Percentiles rank a stretch among this genome's conserved stretches.
Conservation (phyloP, 37 sponge, comb jelly and placozoan species). For the Theonella swinhoei region DNA sequence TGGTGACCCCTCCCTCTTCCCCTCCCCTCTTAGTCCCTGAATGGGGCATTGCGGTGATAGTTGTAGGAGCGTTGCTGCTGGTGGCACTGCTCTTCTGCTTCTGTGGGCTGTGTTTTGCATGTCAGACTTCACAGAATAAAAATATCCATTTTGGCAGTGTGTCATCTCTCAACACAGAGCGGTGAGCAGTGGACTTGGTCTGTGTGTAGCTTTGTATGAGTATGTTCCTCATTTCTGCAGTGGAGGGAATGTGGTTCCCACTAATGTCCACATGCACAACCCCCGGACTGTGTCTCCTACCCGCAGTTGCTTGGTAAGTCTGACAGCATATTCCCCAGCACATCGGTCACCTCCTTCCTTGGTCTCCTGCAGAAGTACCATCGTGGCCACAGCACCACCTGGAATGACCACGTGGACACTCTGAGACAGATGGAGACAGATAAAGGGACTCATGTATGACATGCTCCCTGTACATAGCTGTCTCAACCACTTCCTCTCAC, state of each 20-base stretch:
- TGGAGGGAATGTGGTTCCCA: not conserved
- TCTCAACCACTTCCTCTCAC: not conserved
- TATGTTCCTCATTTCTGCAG: not conserved
- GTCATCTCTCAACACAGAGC: not conserved
- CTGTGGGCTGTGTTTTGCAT: conserved; percentile 55
- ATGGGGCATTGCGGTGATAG: conserved; percentile 51
- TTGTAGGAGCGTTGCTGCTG: conserved; percentile 36
- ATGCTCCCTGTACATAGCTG: too few species aligned
- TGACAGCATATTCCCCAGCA: too few species aligned
- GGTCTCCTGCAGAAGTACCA: conserved; percentile 24
- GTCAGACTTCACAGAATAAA: not conserved
- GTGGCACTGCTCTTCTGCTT: conserved; percentile 44
- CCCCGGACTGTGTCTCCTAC: conserved; percentile 32
- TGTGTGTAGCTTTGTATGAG: not conserved
- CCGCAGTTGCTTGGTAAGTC: conserved; percentile 46
- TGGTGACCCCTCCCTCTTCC: conserved; percentile 5
- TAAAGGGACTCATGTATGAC: conserved; percentile 35
- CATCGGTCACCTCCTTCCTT: not conserved
- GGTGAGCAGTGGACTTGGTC: not conserved
- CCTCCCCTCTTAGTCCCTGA: conserved; percentile 10
- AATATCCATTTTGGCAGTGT: conserved; percentile 4
- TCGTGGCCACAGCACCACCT: conserved; percentile 29
- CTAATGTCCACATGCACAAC: conserved; percentile 1
- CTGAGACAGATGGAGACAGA: conserved; percentile 53
- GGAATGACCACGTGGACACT: conserved; percentile 47